Base-by-base conservation (phyloP, 2,888 invertebrate genomes). In the Mythimna ferrago region DNA sequence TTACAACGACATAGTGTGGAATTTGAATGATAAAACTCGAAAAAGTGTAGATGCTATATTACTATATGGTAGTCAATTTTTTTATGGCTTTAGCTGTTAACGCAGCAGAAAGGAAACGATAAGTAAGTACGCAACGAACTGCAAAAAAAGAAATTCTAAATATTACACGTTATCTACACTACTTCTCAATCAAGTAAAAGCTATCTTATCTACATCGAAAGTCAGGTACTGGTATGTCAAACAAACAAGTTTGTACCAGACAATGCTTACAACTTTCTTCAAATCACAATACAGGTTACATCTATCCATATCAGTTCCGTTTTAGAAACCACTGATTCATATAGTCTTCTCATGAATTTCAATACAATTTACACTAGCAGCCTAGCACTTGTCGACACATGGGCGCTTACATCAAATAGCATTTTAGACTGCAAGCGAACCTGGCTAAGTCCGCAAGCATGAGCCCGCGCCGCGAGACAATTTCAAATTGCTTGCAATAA, bases 401-500 rank as follows among this genome's bases (percentile, higher is more conserved):
- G 79, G 84, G 81, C 78, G 81, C 84, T 81, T 85, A 78, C 69
- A 77, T 86, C 88, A 90, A 90, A 90, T 89, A 89, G 87, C 71
- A 60, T 80, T 86, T 87, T 82, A 88, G 88, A 85, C 77, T 66
- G 67, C 58, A 58, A 81, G 75, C 75, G 73, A 73, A 79, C 73
- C 78, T 72, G 76, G 80, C 58, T 83, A 71, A 78, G 78, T 65
- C 61, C 68, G 69, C 53, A 44, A 65, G 74, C 66, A 71, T 61
- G 71, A 61, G 83, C 88, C 79, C 80, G 81, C 87, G 92, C 93
- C 93, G 89, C 92, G 89, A 93, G 93, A 93, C 93, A 93, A 92
- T 91, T 93, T 92, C 90, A 93, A 93, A 93, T 93, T 92, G 91
- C 93, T 79, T 83, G 90, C 91, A 89, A 93, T 93, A 93, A 92